Evolutionary conservation across 2,888 invertebrate genomes (phyloP).

Genomic region (Eristalinus aeneus): DNA sequence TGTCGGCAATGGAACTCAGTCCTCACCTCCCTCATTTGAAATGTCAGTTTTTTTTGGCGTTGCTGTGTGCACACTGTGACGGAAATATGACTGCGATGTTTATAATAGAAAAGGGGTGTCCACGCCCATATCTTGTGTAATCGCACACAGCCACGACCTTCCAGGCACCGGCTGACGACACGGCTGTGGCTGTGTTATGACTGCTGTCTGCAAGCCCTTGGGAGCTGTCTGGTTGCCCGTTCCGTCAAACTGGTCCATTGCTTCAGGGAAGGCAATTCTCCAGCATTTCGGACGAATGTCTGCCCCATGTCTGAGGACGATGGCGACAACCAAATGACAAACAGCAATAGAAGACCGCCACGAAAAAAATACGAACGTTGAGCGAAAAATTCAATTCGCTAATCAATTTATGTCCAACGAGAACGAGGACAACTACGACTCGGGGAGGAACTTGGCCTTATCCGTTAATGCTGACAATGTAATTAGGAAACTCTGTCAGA

Average conservation of each 20-base stretch:
- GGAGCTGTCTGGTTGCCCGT: conserved; percentile 61
- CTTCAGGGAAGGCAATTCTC: conserved; percentile 20
- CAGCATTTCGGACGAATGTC: conserved; percentile 25
- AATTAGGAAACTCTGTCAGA: conserved; percentile 64
- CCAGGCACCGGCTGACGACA: conserved; percentile 21
- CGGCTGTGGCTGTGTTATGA: background rate
- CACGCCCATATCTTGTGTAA: conserved; percentile 58
- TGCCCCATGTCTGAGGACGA: conserved; percentile 4
- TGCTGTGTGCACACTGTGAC: conserved; percentile 44
- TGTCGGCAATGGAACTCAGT: conserved; percentile 30
- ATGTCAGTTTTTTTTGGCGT: conserved; percentile 38
- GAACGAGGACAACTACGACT: conserved; percentile 27
- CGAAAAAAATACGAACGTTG: conserved; percentile 26
- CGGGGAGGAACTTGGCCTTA: conserved; percentile 16
- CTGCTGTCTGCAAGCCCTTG: conserved; percentile 30
- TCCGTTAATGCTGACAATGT: conserved; percentile 65
- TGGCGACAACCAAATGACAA: conserved; percentile 42
- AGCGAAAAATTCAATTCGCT: conserved; percentile 65
- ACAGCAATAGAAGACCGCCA: conserved; percentile 12
- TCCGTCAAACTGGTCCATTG: conserved; percentile 13
- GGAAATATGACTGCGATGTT: conserved; percentile 67
- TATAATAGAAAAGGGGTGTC: conserved; percentile 50
- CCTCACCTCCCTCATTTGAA: background rate
- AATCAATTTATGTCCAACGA: conserved; percentile 68
- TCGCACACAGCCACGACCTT: conserved; percentile 28